Percentiles rank a stretch among this genome's conserved stretches.
phyloP scores from a whole-genome alignment of 1,140 invertebrate genomes.

The Orius laevigatus region DNA sequence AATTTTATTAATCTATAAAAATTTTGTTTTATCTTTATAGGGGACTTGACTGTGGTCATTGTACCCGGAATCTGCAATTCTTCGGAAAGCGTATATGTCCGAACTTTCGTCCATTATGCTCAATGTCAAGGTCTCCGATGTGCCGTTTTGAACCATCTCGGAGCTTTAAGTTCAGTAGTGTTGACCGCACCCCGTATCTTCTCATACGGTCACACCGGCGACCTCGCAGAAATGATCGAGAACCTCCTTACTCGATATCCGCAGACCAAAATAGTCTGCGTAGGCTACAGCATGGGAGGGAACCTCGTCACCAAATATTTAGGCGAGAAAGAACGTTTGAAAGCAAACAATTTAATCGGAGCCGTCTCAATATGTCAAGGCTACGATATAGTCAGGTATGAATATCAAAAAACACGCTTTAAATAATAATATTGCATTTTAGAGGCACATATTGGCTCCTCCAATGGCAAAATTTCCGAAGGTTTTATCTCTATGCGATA shows the following conservation, averaged over 20 bases:
- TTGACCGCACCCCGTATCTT: conserved; percentile 78
- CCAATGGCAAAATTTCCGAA: conserved; percentile 73
- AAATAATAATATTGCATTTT: conserved; percentile 20
- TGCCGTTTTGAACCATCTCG: conserved; percentile 86
- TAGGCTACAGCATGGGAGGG: conserved; percentile 82
- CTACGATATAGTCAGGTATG: conserved; percentile 69
- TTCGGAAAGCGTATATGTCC: conserved; percentile 81
- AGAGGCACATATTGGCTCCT: conserved; percentile 62
- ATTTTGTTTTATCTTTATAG: conserved; percentile 32
- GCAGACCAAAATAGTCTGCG: conserved; percentile 55
- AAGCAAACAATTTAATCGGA: conserved; percentile 55
- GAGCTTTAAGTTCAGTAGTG: conserved; percentile 64
- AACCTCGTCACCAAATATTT: conserved; percentile 81
- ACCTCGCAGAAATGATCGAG: conserved; percentile 64
- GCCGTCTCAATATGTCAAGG: conserved; percentile 84
- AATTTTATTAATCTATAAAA: too few species aligned
- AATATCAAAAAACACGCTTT: not conserved
- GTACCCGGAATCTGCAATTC: conserved; percentile 88
- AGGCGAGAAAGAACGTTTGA: conserved; percentile 48
- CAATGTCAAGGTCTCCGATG: conserved; percentile 78
- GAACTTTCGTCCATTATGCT: conserved; percentile 79
- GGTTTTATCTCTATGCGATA: conserved; percentile 82
- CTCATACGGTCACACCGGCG: conserved; percentile 81
- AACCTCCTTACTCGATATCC: conserved; percentile 54
- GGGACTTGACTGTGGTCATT: conserved; percentile 73